Evolutionary conservation across 2,888 invertebrate species (phyloP).

Genomic region (Pristionchus maxplancki): DNA sequence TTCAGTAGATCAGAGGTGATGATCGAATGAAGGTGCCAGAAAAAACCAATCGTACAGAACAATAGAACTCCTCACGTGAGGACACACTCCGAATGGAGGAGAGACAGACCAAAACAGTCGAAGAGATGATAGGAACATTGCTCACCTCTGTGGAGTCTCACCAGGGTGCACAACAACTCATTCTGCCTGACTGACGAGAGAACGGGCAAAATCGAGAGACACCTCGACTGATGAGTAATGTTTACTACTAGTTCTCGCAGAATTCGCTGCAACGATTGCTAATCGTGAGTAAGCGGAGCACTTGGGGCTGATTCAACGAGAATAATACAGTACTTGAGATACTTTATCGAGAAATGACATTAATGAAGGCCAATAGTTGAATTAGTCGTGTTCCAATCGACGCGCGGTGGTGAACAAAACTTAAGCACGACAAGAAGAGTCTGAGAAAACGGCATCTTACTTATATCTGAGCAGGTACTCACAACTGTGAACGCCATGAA

Average conservation of each 20-base stretch:
- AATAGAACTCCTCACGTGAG: neutral
- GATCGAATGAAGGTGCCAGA: no score
- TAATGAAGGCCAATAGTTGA: neutral
- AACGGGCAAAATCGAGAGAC: neutral
- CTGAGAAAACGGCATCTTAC: neutral
- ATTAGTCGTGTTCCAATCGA: neutral
- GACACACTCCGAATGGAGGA: neutral
- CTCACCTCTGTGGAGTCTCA: neutral
- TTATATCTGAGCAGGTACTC: neutral
- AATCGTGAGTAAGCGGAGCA: neutral
- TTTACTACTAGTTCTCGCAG: neutral
- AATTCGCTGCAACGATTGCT: neutral
- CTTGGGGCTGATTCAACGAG: no score
- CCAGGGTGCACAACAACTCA: neutral
- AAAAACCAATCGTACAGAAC: neutral
- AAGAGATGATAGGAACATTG: neutral
- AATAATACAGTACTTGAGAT: no score
- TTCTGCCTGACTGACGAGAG: neutral
- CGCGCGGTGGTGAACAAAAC: neutral
- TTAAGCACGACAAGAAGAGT: neutral
- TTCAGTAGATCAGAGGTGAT: no score
- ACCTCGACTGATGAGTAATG: neutral
- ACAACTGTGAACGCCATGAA: neutral
- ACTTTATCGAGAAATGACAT: no score
- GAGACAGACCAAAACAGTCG: neutral